A percentile compares a stretch with the other conserved stretches of the same genome.
Conservation (phyloP, 2,888 invertebrate species). For the Drosophila hamatofila region DNA sequence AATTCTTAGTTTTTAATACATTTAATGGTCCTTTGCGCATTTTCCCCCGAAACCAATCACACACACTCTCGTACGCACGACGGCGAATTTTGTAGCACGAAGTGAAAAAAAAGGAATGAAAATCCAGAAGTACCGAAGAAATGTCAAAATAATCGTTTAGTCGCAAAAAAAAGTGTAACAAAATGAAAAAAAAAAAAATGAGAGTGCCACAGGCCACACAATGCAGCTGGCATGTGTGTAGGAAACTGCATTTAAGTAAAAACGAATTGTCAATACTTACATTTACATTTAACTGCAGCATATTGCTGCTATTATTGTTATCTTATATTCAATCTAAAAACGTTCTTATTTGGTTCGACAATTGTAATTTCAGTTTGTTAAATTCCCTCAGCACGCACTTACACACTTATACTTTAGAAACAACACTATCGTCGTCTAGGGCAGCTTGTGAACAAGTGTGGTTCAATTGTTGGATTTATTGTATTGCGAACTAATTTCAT, state of each 20-base stretch:
- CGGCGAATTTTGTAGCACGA: conserved; percentile 28
- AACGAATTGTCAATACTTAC: conserved; percentile 41
- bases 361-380: conserved; percentile 57
- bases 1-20: conserved; percentile 20
- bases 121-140: conserved; percentile 47
- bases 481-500: conserved; percentile 6
- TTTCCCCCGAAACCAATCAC: conserved; percentile 35
- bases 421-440: conserved; percentile 43
- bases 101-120: conserved; percentile 42
- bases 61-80: conserved; percentile 26
- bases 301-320: conserved; percentile 46
- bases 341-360: conserved; percentile 59
- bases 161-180: conserved; percentile 49
- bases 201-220: conserved; percentile 60
- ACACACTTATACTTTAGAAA: conserved; percentile 52
- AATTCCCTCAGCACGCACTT: conserved; percentile 58
- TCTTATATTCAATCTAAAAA: conserved; percentile 47
- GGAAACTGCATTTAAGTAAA: conserved; percentile 34
- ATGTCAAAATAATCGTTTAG: conserved; percentile 57
- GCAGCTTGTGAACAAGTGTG: conserved; percentile 19
- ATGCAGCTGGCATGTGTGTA: conserved; percentile 46
- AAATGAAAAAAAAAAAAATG: conserved; percentile 38
- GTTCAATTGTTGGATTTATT: conserved; percentile 21
- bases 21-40: conserved; percentile 29
- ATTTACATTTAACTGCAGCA: conserved; percentile 42